phyloP scores from a whole-genome alignment of 2,113 vertebrate genomes.

The Diglossa brunneiventris region DNA sequence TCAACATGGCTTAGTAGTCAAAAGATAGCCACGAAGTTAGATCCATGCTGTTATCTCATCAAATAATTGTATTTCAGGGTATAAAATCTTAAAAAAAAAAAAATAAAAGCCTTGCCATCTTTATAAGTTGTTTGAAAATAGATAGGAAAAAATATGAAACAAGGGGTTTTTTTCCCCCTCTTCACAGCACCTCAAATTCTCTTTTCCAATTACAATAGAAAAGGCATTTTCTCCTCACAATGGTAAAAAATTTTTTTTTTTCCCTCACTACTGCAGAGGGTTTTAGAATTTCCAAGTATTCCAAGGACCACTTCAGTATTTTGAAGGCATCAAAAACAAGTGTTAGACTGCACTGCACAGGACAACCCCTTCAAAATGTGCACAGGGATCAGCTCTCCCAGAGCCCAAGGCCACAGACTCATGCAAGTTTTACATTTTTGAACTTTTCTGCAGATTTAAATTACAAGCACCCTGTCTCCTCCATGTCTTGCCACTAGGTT shows the following conservation, averaged over 20 bases:
- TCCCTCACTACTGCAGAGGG: background rate
- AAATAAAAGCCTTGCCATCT: background rate
- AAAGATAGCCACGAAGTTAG: background rate
- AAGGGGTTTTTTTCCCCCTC: rapidly evolving
- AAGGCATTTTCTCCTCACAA: background rate
- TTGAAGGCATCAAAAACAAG: background rate
- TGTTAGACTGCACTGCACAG: background rate
- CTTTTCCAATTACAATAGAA: background rate
- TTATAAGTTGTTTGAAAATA: background rate
- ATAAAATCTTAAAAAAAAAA: background rate
- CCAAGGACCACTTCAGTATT: background rate
- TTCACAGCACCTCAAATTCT: background rate
- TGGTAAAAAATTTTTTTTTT: background rate
- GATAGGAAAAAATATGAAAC: background rate
- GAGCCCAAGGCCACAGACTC: background rate
- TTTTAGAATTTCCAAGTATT: background rate
- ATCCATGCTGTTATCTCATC: background rate
- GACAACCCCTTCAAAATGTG: background rate
- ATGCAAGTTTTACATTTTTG: background rate
- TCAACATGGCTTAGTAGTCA: background rate
- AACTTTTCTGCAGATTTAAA: background rate
- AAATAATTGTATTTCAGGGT: background rate
- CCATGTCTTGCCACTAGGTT: background rate
- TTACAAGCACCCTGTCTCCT: background rate
- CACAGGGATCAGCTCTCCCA: background rate